Conservation (phyloP, 2,113 vertebrate genomes). For the Amblyornis subalaris region DNA sequence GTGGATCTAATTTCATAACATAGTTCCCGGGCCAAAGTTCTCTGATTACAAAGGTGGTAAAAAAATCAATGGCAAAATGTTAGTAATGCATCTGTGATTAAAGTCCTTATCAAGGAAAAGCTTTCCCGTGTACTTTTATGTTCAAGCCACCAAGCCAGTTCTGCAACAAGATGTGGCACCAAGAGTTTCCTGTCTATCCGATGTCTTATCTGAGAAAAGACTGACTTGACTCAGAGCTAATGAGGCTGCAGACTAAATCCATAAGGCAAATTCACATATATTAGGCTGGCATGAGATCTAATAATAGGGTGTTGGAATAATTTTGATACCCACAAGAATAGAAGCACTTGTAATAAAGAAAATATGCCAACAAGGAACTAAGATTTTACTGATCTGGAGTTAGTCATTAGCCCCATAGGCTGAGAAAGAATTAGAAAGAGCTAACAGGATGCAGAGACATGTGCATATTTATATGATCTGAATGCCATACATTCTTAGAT, state of each 20-base stretch:
- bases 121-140: slow-evolving; percentile 2
- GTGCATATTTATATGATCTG: not conserved
- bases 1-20: not conserved
- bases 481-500: not conserved
- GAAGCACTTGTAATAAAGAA: slow-evolving; percentile 25
- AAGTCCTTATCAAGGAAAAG: slow-evolving; percentile 7
- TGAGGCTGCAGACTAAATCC: slow-evolving; percentile 30
- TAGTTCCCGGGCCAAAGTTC: not conserved
- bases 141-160: slow-evolving; percentile 20
- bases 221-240: slow-evolving; percentile 2
- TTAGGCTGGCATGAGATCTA: slow-evolving; percentile 41
- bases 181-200: not conserved
- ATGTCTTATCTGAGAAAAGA: slow-evolving; percentile 28
- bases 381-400: slow-evolving; percentile 25
- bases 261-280: slow-evolving; percentile 28
- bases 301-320: slow-evolving; percentile 32
- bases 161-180: not conserved
- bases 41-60: not conserved
- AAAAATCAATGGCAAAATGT: not conserved
- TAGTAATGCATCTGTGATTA: not conserved
- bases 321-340: slow-evolving; percentile 39
- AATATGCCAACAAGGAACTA: slow-evolving; percentile 23
- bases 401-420: slow-evolving; percentile 14
- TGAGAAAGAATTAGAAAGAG: slow-evolving; percentile 31
- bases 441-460: not conserved